A percentile compares a stretch with the other conserved stretches of the same genome.
Evolutionary conservation across 2,797 vertebrate species (phyloP).

Genomic region (Sebastes nivosus): DNA sequence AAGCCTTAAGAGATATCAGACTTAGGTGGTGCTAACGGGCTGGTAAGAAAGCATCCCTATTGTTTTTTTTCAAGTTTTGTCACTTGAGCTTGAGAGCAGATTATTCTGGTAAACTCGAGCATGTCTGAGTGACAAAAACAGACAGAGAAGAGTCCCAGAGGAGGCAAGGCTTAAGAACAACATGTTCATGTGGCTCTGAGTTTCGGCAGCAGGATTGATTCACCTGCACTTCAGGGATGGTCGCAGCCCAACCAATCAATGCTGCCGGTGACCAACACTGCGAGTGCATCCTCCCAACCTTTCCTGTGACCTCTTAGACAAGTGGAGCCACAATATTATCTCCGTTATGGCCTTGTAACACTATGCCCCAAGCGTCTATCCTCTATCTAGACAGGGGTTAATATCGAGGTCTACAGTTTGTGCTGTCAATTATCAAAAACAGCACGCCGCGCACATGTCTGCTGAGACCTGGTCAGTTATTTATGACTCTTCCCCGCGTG

Average conservation of each 20-base stretch:
- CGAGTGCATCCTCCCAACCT: constrained; percentile 42
- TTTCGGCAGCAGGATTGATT: constrained; percentile 68
- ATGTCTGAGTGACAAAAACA: constrained; percentile 63
- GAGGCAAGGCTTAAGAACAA: constrained; percentile 57
- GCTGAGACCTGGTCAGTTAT: constrained; percentile 2
- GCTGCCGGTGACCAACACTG: constrained; percentile 50
- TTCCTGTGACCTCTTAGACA: constrained; percentile 37
- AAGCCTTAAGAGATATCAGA: constrained; percentile 24
- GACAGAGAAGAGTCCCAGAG: constrained; percentile 55
- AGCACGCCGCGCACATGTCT: not conserved
- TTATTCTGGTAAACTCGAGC: constrained; percentile 56
- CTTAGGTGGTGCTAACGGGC: not conserved
- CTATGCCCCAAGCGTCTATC: not conserved
- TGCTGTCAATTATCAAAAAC: constrained; percentile 23
- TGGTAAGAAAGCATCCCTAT: constrained; percentile 24
- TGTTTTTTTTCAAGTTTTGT: constrained; percentile 37
- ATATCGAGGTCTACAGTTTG: constrained; percentile 19
- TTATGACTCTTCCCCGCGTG: not conserved
- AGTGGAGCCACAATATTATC: constrained; percentile 15
- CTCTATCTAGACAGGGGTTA: constrained; percentile 19
- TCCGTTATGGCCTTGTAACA: constrained; percentile 8
- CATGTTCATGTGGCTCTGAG: constrained; percentile 57
- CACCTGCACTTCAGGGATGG: constrained; percentile 66
- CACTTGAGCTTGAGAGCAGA: constrained; percentile 45
- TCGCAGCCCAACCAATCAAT: constrained; percentile 69